Percentiles rank a stretch among this genome's conserved stretches.
Evolutionary conservation across 2,888 invertebrate genomes (phyloP).

Genomic region (Drosophila affinis): DNA sequence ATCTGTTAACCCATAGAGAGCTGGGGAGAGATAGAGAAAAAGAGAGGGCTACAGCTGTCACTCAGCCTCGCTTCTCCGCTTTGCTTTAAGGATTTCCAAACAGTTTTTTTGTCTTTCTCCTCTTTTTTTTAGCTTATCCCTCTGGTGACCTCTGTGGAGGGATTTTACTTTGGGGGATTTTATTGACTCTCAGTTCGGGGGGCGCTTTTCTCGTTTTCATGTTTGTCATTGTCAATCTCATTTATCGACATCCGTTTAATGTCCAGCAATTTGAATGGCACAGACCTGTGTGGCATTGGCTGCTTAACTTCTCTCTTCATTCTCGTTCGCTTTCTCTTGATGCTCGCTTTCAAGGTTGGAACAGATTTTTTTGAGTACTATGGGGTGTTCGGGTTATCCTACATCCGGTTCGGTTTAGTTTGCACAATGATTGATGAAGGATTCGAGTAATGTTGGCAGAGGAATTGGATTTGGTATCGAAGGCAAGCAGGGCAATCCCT

Average conservation of each 20-base stretch:
- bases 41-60: conserved; percentile 60
- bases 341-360: conserved; percentile 40
- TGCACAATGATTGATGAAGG: conserved; percentile 24
- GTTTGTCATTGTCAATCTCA: conserved; percentile 78
- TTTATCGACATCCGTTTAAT: conserved; percentile 75
- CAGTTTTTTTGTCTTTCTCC: conserved; percentile 18
- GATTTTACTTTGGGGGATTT: conserved; percentile 58
- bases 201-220: conserved; percentile 67
- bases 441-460: not conserved
- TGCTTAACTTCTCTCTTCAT: conserved; percentile 26
- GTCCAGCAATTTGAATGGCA: conserved; percentile 67
- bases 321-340: conserved; percentile 24
- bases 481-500: not conserved
- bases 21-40: not conserved
- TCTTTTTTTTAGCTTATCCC: conserved; percentile 49
- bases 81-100: conserved; percentile 60
- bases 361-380: conserved; percentile 8
- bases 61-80: conserved; percentile 53
- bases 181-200: conserved; percentile 64
- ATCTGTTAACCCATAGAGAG: conserved; percentile 67
- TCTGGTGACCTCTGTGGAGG: conserved; percentile 66
- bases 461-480: not conserved
- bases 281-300: conserved; percentile 39
- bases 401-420: conserved; percentile 29
- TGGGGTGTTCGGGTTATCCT: conserved; percentile 4